Conservation (phyloP, 1,140 invertebrate genomes). For the Pseudomyrmex concolor region DNA sequence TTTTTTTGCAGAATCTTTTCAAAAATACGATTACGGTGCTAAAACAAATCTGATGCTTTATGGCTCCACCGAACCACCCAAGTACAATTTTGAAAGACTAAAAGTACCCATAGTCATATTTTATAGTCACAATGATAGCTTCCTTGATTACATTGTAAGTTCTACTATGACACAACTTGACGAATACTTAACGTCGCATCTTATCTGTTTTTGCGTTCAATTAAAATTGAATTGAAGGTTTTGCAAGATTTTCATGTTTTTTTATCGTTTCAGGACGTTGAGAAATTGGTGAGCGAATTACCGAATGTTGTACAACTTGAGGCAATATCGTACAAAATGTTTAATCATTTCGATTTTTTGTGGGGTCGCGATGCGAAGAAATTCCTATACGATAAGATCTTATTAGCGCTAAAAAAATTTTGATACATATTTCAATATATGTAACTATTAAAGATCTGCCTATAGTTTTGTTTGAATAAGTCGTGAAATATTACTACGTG, state of each 20-base stretch:
- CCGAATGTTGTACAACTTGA: slow-evolving; percentile 82
- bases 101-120: slow-evolving; percentile 88
- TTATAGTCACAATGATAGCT: slow-evolving; percentile 90
- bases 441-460: neutral
- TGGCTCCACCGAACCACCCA: slow-evolving; percentile 83
- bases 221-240: slow-evolving; percentile 10
- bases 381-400: slow-evolving; percentile 79
- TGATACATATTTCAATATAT: slow-evolving; percentile 12
- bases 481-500: too few relatives aligned
- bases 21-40: slow-evolving; percentile 86
- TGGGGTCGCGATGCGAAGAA: slow-evolving; percentile 83
- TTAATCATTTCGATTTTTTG: slow-evolving; percentile 85
- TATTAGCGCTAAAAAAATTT: slow-evolving; percentile 61
- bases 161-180: neutral
- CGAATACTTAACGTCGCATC: neutral
- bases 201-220: neutral
- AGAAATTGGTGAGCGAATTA: slow-evolving; percentile 86
- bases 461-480: too few relatives aligned
- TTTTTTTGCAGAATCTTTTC: slow-evolving; percentile 80
- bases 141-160: slow-evolving; percentile 86
- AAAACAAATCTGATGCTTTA: slow-evolving; percentile 84
- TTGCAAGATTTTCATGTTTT: neutral
- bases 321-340: slow-evolving; percentile 81
- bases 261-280: slow-evolving; percentile 84
- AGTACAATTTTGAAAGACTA: slow-evolving; percentile 85